Base-by-base conservation (phyloP, 2,888 invertebrate genomes). In the Cotesia congregata region DNA sequence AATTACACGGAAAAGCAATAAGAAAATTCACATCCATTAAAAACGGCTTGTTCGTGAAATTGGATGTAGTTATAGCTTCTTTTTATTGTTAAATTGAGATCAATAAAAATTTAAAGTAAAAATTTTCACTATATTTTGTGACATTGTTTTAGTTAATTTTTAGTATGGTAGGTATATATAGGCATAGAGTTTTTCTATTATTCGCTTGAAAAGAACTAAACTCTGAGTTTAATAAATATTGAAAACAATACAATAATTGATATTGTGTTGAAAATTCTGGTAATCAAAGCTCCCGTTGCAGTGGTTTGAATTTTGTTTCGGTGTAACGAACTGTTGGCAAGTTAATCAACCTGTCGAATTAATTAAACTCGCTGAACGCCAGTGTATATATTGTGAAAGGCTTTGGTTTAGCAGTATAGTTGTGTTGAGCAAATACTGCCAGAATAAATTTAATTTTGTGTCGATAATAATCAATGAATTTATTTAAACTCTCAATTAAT, bases 331-430 rank as follows among this genome's bases (percentile, higher is more conserved):
- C 64, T 40, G 61, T 20, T 41, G 12, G 72, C 59, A 40, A 41
- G 67, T 67, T 73, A 67, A 73, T 73, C 73, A 73, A 65, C 73
- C 41, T 59, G 59, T 38, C 40, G 72, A 72, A 73, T 73, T 73
- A 50, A 73, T 65, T 73, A 72, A 72, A 64, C 62, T 39, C 15
- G 62, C 20, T 64, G 17, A 64, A 64, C 62, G 20, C n/a, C 17
- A 64, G 62, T 64, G 20, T 64, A 64, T 64, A 7, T 64, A 64
- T 71, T 71, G 17, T 71, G 38, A 60, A 70, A 60, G 70, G 30
- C 59, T 70, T 70, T 59, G 70, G 50, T 50, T 50, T 12, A 50
- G 12, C 50, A 50, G 50, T 6, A 50, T 50, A 50, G 50, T 50
- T 50, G 12, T 50, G 50, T 50, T 50, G 50, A 50, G 50, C 50